A percentile compares a stretch with the other conserved stretches of the same genome.
Evolutionary conservation across 2,113 vertebrate genomes (phyloP).

Genomic region (Perca schrenkii): DNA sequence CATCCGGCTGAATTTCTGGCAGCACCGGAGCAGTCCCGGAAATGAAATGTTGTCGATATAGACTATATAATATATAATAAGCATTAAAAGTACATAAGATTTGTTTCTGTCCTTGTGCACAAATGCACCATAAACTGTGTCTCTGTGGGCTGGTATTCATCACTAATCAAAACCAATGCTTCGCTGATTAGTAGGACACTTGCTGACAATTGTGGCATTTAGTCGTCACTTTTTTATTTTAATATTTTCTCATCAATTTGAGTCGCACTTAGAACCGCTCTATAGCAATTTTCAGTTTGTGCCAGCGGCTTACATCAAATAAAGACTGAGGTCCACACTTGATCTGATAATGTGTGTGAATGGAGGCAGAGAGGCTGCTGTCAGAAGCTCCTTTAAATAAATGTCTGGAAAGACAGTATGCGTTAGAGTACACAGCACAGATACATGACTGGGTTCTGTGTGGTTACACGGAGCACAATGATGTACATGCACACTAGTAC

Average conservation of each 20-base stretch:
- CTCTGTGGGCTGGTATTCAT: not conserved
- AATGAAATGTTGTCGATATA: no score
- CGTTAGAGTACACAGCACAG: not conserved
- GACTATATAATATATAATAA: no score
- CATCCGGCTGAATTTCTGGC: no score
- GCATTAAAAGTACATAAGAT: not conserved
- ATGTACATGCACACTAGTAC: not conserved
- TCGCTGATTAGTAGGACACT: not conserved
- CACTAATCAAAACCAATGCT: not conserved
- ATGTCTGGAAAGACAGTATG: not conserved
- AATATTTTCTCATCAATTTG: not conserved
- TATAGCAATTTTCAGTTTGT: not conserved
- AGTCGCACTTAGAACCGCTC: not conserved
- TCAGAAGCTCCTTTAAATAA: not conserved
- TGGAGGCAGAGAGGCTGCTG: not conserved
- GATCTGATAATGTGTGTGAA: not conserved
- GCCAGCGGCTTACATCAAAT: not conserved
- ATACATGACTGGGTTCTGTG: not conserved
- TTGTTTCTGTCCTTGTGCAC: not conserved
- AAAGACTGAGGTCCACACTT: not conserved
- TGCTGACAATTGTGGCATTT: not conserved
- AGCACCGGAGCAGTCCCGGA: no score
- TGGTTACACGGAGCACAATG: not conserved
- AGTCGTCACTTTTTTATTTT: not conserved
- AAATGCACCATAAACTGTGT: not conserved